Base-by-base conservation (phyloP, 2,797 vertebrate genomes). In the Lagorchestes hirsutus region DNA sequence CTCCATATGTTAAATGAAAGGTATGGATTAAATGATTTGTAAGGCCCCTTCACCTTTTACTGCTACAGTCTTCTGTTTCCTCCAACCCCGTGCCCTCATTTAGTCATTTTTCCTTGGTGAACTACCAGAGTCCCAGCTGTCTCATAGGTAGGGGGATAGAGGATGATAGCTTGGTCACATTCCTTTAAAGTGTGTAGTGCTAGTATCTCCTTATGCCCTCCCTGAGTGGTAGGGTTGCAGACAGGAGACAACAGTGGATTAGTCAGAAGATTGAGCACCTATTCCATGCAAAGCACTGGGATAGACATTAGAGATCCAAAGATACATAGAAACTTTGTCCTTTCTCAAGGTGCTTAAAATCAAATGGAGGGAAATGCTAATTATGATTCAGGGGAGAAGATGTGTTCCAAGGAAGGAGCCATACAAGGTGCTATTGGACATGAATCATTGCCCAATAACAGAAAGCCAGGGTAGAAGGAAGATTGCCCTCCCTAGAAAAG, bases 11-110 rank as follows among this genome's bases (percentile, higher is more conserved):
- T 18, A 50, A 50, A 24, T 87, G 18, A 87, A 27, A 50, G 24
- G 9, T 50, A 50, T 50, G 40, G 9, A 87, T 10, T 46, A 87
- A 27, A 87, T 4, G 40, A 87, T 87, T 46, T 46, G 9, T 87
- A 50, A 87, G 40, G 8, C 18, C 4, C 40, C 22, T 82, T 82
- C 40, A 40, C 9, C 10, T 87, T 87, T 27, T 50, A 10, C 22
- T 87, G 50, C 22, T 82, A 94, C 46, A 27, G 95, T 56, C 67
- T 55, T 96, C 92, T 95, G 2, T 46, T 46, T 87, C 40, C 40
- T 27, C 31, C n/a, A 24, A 9, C 3, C 5, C 9, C 8, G 18
- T 0, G 3, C 40, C 9, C 27, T 50, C 40, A 27, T 87, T 87
- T 50, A 87, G 40, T 87, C 40, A 87, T 50, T 50, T 82, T 87